Conservation (phyloP, 2,113 vertebrate genomes). For the Erinaceus europaeus region DNA sequence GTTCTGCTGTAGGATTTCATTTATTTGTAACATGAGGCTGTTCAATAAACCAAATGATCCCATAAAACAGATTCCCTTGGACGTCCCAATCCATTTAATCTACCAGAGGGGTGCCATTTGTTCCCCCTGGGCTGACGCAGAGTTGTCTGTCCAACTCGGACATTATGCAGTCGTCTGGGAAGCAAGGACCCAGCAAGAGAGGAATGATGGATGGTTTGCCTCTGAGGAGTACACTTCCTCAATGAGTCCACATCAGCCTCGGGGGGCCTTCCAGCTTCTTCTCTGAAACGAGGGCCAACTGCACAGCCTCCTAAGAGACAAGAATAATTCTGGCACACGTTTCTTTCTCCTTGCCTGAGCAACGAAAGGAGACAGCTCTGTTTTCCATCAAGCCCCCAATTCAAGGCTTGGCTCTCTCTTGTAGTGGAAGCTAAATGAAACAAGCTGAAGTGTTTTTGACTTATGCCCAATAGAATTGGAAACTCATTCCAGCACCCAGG, state of each 20-base stretch:
- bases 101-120: conserved; percentile 39
- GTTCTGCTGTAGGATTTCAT: conserved; percentile 51
- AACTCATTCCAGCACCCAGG: not conserved
- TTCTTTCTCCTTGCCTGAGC: conserved; percentile 49
- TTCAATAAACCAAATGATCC: conserved; percentile 58
- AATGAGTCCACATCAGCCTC: conserved; percentile 3
- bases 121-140: conserved; percentile 39
- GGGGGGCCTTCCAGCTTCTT: conserved; percentile 23
- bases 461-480: not conserved
- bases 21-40: conserved; percentile 47
- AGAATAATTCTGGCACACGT: conserved; percentile 35
- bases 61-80: conserved; percentile 62
- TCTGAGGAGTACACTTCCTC: conserved; percentile 39
- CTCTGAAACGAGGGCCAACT: conserved; percentile 10
- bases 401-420: conserved; percentile 24
- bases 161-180: conserved; percentile 18
- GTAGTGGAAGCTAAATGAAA: conserved; percentile 49
- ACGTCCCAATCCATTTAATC: conserved; percentile 61
- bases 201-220: conserved; percentile 31
- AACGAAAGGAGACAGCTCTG: conserved; percentile 29
- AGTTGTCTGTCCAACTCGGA: conserved; percentile 25
- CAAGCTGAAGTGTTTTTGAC: conserved; percentile 34
- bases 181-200: conserved; percentile 27
- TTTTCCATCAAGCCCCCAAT: conserved; percentile 57
- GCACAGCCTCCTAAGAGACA: conserved; percentile 23